phyloP scores from a whole-genome alignment of 2,113 vertebrate species.

The Polypterus senegalus region DNA sequence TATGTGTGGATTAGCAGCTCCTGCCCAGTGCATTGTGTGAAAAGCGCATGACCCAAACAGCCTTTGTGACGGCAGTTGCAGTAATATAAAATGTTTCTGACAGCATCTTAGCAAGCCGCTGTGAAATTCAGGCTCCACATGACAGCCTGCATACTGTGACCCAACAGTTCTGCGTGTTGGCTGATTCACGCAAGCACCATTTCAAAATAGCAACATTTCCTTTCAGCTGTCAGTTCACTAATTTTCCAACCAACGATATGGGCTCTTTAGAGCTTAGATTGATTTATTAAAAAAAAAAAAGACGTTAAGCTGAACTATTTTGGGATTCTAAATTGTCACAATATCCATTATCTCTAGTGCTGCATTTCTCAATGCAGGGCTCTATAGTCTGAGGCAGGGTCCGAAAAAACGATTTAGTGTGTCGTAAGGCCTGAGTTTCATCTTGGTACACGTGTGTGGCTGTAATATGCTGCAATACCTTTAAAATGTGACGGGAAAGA shows the following conservation, averaged over 20 bases:
- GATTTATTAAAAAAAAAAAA: too few species aligned
- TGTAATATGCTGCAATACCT: too few species aligned
- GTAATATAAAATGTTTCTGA: conserved; percentile 23
- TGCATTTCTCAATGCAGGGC: background rate
- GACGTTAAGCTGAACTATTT: too few species aligned
- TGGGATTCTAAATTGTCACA: too few species aligned
- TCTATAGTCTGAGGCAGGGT: background rate
- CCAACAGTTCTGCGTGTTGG: background rate
- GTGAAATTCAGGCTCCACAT: conserved; percentile 18
- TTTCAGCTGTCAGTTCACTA: background rate
- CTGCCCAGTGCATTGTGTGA: background rate
- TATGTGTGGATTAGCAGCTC: background rate
- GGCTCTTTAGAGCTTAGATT: too few species aligned
- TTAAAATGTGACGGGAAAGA: too few species aligned
- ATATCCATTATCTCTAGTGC: background rate
- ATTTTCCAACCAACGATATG: too few species aligned
- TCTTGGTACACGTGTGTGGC: too few species aligned
- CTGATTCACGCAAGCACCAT: background rate
- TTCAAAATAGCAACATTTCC: background rate
- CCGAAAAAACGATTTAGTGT: too few species aligned
- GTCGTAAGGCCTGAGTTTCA: too few species aligned
- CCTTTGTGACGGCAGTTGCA: background rate
- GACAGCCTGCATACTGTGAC: conserved; percentile 8
- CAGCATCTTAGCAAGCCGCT: conserved; percentile 32
- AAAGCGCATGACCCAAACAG: background rate